Percentiles rank a stretch among this genome's conserved stretches.
Conservation (phyloP, 2,113 vertebrate species). For the Neolamprologus kungweensis region DNA sequence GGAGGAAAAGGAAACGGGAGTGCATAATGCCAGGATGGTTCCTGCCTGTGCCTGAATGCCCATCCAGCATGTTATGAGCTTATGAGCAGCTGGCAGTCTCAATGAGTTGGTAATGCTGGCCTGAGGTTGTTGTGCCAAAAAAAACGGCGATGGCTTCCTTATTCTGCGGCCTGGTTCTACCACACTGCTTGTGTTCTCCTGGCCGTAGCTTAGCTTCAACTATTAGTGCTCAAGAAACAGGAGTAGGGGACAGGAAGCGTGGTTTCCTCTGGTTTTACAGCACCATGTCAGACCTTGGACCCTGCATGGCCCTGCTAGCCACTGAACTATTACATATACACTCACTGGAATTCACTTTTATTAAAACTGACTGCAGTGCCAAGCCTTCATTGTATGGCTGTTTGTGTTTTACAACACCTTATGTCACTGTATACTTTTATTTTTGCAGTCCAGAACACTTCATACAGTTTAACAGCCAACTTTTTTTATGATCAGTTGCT, state of each 20-base stretch:
- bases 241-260: constrained; percentile 40
- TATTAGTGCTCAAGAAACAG: constrained; percentile 7
- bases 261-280: constrained; percentile 46
- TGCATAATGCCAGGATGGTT: neutral
- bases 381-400: neutral
- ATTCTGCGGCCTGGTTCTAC: constrained; percentile 3
- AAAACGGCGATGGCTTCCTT: constrained; percentile 17
- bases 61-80: neutral
- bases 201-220: neutral
- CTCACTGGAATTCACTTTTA: constrained; percentile 24
- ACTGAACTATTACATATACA: constrained; percentile 16
- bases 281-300: constrained; percentile 12
- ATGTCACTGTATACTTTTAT: neutral
- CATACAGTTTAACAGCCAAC: neutral
- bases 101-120: neutral
- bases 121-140: constrained; percentile 15
- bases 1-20: constrained; percentile 14
- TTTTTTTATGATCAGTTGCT: neutral
- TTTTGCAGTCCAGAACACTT: neutral
- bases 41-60: neutral
- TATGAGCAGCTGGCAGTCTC: neutral
- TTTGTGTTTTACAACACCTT: constrained; percentile 2
- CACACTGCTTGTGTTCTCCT: constrained; percentile 2
- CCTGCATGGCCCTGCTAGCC: neutral
- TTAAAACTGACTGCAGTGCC: constrained; percentile 8